Conservation (phyloP, 2,797 vertebrate genomes). For the Dromococcyx pavoninus region DNA sequence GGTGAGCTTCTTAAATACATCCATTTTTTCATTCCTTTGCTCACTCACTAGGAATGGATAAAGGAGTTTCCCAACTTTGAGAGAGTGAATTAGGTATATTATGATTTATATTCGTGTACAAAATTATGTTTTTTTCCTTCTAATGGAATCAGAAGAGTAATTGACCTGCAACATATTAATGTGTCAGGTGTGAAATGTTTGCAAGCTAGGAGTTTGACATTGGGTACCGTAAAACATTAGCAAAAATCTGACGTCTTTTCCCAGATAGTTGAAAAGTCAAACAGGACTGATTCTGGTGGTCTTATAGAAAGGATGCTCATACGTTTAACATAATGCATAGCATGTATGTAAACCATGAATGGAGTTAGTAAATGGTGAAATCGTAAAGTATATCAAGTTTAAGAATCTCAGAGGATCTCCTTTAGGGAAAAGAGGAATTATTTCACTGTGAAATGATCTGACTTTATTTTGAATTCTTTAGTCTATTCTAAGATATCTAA, state of each 20-base stretch:
- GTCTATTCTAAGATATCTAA: background rate
- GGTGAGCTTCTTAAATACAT: too few species aligned
- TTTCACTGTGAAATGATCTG: background rate
- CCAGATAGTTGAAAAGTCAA: background rate
- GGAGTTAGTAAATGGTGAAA: background rate
- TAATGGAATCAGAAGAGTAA: slow-evolving; percentile 4
- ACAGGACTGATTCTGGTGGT: background rate
- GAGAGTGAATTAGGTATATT: background rate
- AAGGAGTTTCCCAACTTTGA: too few species aligned
- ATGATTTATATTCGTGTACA: background rate
- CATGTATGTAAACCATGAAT: background rate
- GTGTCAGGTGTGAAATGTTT: background rate
- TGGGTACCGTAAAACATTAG: background rate
- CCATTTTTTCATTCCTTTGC: too few species aligned
- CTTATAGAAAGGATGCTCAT: background rate
- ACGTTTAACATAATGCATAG: background rate
- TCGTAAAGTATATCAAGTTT: background rate
- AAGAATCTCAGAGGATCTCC: accelerated
- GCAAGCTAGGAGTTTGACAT: background rate
- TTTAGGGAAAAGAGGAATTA: background rate
- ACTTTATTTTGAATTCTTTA: background rate
- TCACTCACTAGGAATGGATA: too few species aligned
- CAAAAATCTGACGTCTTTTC: background rate
- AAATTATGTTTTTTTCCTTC: background rate
- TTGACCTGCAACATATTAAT: background rate